Evolutionary conservation across 2,797 vertebrate genomes (phyloP), one percentile per base, ranked within the genome.

Genomic region (Smutsia temminckii): DNA sequence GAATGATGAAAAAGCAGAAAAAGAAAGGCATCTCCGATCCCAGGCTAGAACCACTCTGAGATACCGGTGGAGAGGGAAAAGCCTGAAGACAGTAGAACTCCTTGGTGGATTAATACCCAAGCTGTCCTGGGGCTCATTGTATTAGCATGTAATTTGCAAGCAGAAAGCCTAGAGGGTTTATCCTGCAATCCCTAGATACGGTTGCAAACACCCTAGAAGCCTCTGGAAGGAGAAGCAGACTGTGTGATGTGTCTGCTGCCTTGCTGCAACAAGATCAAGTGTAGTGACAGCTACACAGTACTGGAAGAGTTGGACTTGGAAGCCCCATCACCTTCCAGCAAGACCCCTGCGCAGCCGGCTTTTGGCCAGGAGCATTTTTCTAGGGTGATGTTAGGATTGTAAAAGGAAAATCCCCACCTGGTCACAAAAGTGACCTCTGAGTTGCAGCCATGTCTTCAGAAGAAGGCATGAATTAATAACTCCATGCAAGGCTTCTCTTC

Each of bases 71-170:
- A 64, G 63, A 95, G 61, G 63, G 32, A 71, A 63, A 91, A 94
- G 72, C 66, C 86, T 14, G 53, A 88, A 90, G 93, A 93, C 37
- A 49, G 20, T 11, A 32, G 61, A 81, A 80, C 51, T 89, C 64
- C 71, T 37, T 53, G 69, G 84, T 63, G 37, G 68, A 66, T 69
- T 57, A 89, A 96, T 93, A 92, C 64, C 92, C 51, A 66, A 53
- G 49, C 86, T 71, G 66, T 86, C 55, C 21, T 42, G 80, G 42
- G 74, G 75, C n/a, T 92, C 4, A 6, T 72, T 42, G 64, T 84
- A 91, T 94, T 90, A 95, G 83, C 93, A 94, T 80, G 57, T 81
- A 69, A 96, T 95, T 89, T 92, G 81, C 91, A 93, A 96, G 83
- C 85, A 91, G 88, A 86, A 94, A 81, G 85, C 91, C 69, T 95